Evolutionary conservation across 1,140 invertebrate species (phyloP), one percentile per base, ranked within the genome.

Genomic region (Dreissena polymorpha): DNA sequence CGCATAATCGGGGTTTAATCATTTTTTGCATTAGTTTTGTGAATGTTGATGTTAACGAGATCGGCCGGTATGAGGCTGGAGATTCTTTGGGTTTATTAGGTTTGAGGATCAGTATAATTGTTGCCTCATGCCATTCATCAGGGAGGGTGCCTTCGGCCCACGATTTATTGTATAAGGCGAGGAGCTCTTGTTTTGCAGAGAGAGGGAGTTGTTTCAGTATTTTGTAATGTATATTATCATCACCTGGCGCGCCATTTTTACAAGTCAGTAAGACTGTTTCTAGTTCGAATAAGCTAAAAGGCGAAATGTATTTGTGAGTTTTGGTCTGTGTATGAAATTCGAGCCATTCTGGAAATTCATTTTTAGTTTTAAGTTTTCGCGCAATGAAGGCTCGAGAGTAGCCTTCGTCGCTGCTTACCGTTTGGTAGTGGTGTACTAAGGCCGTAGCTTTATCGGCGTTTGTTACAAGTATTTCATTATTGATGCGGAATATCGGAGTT

Each of bases 11-110:
- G 3, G 70, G 70, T 55, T 72, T 72, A 23, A 55, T 72, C 70
- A 72, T 72, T 53, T 72, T 57, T 57, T 51, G 39, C 39, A 72
- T 72, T 8, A 72, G 16, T 25, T 72, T 71, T 49, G 69, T 71
- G n/a, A 72, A 72, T 10, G 70, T 72, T 72, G 70, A 51, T 53
- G 70, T 72, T 18, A 72, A 25, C 21, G 50, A 72, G 18, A 72
- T 57, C 8, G 70, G 70, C 23, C 70, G n/a, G 50, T 72, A 72
- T 18, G 39, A 72, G 13, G 49, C 53, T 18, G 70, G 69, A 50
- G 29, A 27, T 49, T 53, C n/a, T 72, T 74, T 74, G 10, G 49
- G 14, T 63, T 74, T 74, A 12, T 51, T 51, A 21, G 71, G 53
- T 50, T 74, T 51, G 25, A 18, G 53, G 18, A 72, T 25, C 23